Evolutionary conservation across 2,797 vertebrate species (phyloP), one percentile per base, ranked within the genome.

Genomic region (Sebastes alutus): DNA sequence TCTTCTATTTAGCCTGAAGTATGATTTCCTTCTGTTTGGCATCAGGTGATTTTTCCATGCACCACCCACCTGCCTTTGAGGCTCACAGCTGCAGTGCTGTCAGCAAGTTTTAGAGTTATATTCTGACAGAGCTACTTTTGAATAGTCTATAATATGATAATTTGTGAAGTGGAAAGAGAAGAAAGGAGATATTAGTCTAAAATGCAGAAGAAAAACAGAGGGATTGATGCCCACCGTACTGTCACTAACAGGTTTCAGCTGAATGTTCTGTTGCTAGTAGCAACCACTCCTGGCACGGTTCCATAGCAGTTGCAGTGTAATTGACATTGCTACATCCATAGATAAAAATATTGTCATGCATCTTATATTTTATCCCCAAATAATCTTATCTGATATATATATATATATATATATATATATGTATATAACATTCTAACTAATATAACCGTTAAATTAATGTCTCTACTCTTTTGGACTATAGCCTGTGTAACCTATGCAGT

Each of bases 101-200:
- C 62, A 59, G 62, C 20, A 38, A n/a, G 35, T 68, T 59, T 64
- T 12, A 66, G 29, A 69, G 25, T 55, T 63, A 22, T 42, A 38
- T 61, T 78, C 61, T 68, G 55, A 73, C 13, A 77, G 33, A 59
- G 29, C n/a, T 74, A 49, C 33, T 64, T 84, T 80, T 73, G 5
- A 71, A 59, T 49, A 6, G 58, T 10, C 5, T 30, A 35, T 33
- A 33, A 35, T 33, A 33, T 38, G 25, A 33, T 72, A 4, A 72
- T 72, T 67, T 85, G 25, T 80, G 71, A 60, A 61, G 62, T 62
- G 23, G 1, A 62, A 78, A 33, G 56, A 67, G 32, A 72, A 70
- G 20, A 32, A 56, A 13, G 25, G 2, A 13, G 5, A 60, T 60
- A 60, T 30, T 60, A 46, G 42, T 46, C 42, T 46, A 18, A 46